Conservation (phyloP, 2,113 vertebrate species). For the Odobenus rosmarus region DNA sequence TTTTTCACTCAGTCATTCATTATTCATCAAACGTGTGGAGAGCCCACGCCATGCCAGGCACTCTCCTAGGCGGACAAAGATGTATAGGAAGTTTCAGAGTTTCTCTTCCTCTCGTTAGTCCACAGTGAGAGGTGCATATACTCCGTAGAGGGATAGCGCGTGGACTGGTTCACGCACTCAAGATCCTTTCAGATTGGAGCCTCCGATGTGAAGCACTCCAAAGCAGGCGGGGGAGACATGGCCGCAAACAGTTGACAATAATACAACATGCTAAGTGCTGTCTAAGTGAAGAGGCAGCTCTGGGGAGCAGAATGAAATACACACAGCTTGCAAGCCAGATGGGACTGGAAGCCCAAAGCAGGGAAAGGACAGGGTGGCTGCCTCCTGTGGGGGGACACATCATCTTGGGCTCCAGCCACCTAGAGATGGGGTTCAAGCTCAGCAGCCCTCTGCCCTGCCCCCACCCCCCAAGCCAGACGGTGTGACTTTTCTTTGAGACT, state of each 20-base stretch:
- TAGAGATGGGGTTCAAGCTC: not conserved
- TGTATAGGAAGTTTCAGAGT: not conserved
- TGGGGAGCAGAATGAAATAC: conserved; percentile 13
- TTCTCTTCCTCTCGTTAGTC: not conserved
- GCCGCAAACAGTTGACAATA: conserved; percentile 15
- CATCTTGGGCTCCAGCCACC: not conserved
- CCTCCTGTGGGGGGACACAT: not conserved
- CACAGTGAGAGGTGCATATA: not conserved
- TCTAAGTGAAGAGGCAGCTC: conserved; percentile 42
- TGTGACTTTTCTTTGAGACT: not conserved
- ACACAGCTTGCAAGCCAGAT: conserved; percentile 72
- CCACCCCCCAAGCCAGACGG: not conserved
- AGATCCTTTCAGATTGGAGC: conserved; percentile 18
- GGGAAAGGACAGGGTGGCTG: not conserved
- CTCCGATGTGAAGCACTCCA: not conserved
- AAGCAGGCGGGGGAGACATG: not conserved
- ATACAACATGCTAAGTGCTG: not conserved
- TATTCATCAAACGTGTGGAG: not conserved
- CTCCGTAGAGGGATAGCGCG: not conserved
- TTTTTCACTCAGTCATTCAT: not conserved
- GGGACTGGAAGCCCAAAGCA: not conserved
- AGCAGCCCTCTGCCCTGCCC: not conserved
- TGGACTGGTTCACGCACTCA: not conserved
- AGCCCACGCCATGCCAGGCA: accelerated
- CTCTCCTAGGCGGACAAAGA: not conserved